Conservation (phyloP, 2,888 invertebrate species). For the Philhelius pedissequus region DNA sequence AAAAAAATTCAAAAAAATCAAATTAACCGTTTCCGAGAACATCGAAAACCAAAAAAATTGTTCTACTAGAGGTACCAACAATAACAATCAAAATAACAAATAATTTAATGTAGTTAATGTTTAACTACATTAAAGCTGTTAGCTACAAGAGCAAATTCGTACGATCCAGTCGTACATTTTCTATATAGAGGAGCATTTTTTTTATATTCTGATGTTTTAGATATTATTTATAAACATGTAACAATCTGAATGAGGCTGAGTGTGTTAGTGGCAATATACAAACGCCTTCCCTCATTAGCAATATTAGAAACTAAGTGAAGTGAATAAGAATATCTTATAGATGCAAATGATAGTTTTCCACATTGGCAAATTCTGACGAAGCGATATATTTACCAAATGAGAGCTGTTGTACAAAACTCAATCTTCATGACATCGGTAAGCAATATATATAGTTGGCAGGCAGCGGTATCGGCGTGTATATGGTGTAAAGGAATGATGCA, state of each 20-base stretch:
- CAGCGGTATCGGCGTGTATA: not conserved
- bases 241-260: not conserved
- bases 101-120: too few relatives aligned
- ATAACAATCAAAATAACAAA: too few relatives aligned
- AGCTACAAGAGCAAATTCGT: too few relatives aligned
- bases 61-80: too few relatives aligned
- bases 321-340: not conserved
- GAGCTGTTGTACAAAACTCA: conserved; percentile 33
- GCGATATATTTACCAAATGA: conserved; percentile 36
- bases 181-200: too few relatives aligned
- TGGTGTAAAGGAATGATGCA: not conserved
- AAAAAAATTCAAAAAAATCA: too few relatives aligned
- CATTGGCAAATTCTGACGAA: conserved; percentile 50
- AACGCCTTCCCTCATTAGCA: not conserved
- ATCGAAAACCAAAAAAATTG: too few relatives aligned
- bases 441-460: not conserved
- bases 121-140: too few relatives aligned
- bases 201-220: too few relatives aligned
- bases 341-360: conserved; percentile 27
- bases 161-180: too few relatives aligned
- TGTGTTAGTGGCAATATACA: not conserved
- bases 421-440: not conserved
- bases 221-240: too few relatives aligned
- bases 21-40: too few relatives aligned
- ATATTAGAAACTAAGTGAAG: not conserved